A percentile compares a stretch with the other conserved stretches of the same genome.
Conservation (phyloP, 2,888 invertebrate species). For the Agriotes lineatus region DNA sequence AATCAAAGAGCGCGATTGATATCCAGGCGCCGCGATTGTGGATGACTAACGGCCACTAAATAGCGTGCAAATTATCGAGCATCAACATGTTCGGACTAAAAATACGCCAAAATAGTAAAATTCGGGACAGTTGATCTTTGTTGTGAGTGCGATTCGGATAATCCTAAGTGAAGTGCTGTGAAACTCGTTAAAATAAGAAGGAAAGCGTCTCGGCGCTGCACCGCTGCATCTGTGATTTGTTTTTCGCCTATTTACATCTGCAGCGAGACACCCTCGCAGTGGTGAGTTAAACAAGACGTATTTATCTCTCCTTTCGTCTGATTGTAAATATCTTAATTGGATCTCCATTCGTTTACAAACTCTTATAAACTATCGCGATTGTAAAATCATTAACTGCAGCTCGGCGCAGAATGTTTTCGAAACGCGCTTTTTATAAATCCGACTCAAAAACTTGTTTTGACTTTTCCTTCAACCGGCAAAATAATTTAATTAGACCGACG, state of each 20-base stretch:
- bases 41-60: slow-evolving; percentile 17
- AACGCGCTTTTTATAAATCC: slow-evolving; percentile 6
- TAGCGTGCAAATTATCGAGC: slow-evolving; percentile 14
- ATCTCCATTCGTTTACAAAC: slow-evolving; percentile 29
- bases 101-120: background rate
- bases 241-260: slow-evolving; percentile 49
- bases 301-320: slow-evolving; percentile 48
- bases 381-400: slow-evolving; percentile 18
- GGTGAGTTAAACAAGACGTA: slow-evolving; percentile 52
- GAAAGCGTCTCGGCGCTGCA: slow-evolving; percentile 47
- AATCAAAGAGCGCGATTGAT: slow-evolving; percentile 17
- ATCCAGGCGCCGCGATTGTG: slow-evolving; percentile 17
- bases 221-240: slow-evolving; percentile 52
- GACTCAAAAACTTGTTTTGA: slow-evolving; percentile 4
- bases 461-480: background rate
- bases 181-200: slow-evolving; percentile 47
- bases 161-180: slow-evolving; percentile 47
- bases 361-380: slow-evolving; percentile 14
- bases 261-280: slow-evolving; percentile 45
- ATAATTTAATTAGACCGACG: background rate
- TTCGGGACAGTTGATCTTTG: slow-evolving; percentile 8
- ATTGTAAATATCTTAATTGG: slow-evolving; percentile 51
- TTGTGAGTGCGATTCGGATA: slow-evolving; percentile 35
- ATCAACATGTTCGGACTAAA: slow-evolving; percentile 17
- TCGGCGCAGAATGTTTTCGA: background rate